Conservation (phyloP, 2,797 vertebrate genomes). For the Pangasius krempfi region DNA sequence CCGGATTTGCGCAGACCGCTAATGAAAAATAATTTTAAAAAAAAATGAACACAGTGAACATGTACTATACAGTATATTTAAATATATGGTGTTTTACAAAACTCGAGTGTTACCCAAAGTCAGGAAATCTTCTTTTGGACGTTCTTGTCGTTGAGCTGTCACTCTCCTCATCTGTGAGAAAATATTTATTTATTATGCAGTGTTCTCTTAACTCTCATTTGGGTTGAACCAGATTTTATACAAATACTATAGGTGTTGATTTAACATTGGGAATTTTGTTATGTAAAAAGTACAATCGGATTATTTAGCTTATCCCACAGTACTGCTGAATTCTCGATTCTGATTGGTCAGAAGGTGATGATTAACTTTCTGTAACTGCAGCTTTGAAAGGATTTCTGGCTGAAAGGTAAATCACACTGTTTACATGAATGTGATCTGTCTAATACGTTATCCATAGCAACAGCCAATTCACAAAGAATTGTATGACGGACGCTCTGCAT, state of each 20-base stretch:
- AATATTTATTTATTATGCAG: background rate
- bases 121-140: slow-evolving; percentile 85
- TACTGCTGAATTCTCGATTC: background rate
- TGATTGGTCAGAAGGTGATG: background rate
- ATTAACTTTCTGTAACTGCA: slow-evolving; percentile 1
- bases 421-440: background rate
- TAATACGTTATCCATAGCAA: too few relatives aligned
- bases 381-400: background rate
- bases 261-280: background rate
- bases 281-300: background rate
- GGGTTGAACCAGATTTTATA: background rate
- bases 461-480: background rate
- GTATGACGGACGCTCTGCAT: too few relatives aligned
- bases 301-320: background rate
- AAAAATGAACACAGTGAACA: background rate
- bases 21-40: slow-evolving; percentile 17
- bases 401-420: background rate
- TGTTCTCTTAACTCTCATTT: background rate
- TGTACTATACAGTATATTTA: background rate
- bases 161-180: slow-evolving; percentile 70
- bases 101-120: slow-evolving; percentile 79
- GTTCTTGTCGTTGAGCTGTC: slow-evolving; percentile 74
- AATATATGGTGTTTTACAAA: background rate
- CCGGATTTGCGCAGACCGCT: slow-evolving; percentile 90
- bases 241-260: background rate